These are phyloP conservation scores for Mirounga angustirostris DNA, from an alignment of 2,113 vertebrate species.

Conservation along the genomic window DNA sequence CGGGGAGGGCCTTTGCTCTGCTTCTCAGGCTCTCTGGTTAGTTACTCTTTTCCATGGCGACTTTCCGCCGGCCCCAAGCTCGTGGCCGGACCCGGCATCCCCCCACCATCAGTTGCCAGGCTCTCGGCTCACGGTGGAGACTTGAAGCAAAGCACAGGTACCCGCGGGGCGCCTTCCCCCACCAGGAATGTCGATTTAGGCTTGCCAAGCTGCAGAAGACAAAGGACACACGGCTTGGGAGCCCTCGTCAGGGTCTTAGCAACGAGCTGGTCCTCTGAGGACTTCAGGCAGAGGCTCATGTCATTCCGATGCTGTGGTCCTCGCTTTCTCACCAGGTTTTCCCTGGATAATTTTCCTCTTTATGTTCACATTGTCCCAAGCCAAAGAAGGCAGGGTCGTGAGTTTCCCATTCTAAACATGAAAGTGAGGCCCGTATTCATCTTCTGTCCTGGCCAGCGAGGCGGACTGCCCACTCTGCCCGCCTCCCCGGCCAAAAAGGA, in stretches of 20 bases:
- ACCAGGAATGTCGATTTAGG: fast-evolving
- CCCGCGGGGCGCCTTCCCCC: neutral
- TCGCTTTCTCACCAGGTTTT: fast-evolving
- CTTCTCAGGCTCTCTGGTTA: fast-evolving
- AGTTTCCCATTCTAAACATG: fast-evolving
- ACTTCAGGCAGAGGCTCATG: fast-evolving
- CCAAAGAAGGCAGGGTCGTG: neutral
- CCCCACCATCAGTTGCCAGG: fast-evolving
- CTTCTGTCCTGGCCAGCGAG: neutral
- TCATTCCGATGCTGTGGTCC: too few relatives aligned
- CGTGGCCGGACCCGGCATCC: fast-evolving
- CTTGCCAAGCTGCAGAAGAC: neutral
- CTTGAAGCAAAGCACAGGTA: neutral
- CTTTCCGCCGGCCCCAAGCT: neutral
- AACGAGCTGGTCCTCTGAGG: neutral
- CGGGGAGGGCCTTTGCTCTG: fast-evolving
- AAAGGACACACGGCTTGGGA: neutral
- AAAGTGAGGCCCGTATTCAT: fast-evolving
- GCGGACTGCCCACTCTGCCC: fast-evolving
- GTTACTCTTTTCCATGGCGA: fast-evolving
- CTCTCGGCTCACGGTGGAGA: fast-evolving
- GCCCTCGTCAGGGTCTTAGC: neutral
- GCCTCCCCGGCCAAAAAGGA: neutral
- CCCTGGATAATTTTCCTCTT: neutral
- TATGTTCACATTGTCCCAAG: fast-evolving